These are phyloP conservation scores for Apodemia zela DNA, from an alignment of 2,888 invertebrate species.

Conservation along the genomic window DNA sequence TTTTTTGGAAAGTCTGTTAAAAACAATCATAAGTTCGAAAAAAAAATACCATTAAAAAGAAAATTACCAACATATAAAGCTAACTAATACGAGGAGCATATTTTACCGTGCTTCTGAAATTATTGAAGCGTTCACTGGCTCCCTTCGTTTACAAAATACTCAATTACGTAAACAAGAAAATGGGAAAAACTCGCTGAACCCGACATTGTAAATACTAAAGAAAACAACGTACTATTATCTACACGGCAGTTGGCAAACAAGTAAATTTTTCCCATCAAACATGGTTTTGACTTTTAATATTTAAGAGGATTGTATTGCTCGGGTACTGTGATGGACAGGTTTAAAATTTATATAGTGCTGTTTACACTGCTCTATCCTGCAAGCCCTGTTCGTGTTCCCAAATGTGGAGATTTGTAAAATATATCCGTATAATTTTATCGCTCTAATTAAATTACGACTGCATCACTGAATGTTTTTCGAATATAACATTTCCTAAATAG, in stretches of 20 bases:
- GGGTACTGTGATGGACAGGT: neutral
- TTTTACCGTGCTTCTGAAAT: constrained; percentile 50
- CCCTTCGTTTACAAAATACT: constrained; percentile 61
- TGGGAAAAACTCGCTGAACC: constrained; percentile 42
- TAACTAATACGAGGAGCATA: neutral
- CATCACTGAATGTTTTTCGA: too few relatives aligned
- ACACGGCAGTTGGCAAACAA: constrained; percentile 66
- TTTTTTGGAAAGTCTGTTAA: too few relatives aligned
- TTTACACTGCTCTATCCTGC: too few relatives aligned
- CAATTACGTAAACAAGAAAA: constrained; percentile 70
- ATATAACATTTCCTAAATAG: too few relatives aligned
- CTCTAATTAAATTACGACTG: too few relatives aligned
- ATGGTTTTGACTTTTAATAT: constrained; percentile 64
- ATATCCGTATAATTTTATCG: too few relatives aligned
- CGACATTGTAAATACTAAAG: constrained; percentile 49
- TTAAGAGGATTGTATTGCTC: constrained; percentile 44
- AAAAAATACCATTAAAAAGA: neutral
- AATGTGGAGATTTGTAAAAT: too few relatives aligned
- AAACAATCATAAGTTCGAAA: neutral
- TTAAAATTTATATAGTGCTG: too few relatives aligned
- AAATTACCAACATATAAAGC: constrained; percentile 1
- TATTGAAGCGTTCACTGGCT: constrained; percentile 50
- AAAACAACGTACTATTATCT: constrained; percentile 56
- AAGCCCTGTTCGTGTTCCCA: too few relatives aligned
- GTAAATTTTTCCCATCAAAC: constrained; percentile 69